Percentiles rank a stretch among this genome's conserved stretches.
Conservation (phyloP, 2,797 vertebrate species). For the Neosalanx taihuensis region DNA sequence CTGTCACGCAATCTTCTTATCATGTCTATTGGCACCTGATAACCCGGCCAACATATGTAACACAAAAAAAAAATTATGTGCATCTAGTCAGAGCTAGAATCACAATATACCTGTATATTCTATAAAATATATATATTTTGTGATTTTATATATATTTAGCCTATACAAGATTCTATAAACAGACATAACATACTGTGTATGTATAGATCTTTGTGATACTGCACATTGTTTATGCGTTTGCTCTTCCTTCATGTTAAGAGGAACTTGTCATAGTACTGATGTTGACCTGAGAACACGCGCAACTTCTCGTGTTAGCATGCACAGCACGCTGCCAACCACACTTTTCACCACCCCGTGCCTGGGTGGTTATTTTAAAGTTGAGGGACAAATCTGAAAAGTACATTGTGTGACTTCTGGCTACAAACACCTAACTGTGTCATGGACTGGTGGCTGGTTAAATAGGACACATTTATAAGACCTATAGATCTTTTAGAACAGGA, state of each 20-base stretch:
- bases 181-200: too few relatives aligned
- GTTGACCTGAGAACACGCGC: neutral
- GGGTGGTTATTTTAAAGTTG: neutral
- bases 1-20: conserved; percentile 24
- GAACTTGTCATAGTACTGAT: neutral
- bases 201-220: too few relatives aligned
- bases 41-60: neutral
- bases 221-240: too few relatives aligned
- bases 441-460: neutral
- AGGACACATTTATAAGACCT: neutral
- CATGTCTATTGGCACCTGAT: neutral
- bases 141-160: too few relatives aligned
- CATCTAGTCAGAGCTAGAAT: too few relatives aligned
- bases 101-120: too few relatives aligned
- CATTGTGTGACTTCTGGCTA: neutral
- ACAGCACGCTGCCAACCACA: neutral
- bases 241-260: too few relatives aligned
- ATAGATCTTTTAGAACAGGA: neutral
- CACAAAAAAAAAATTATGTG: too few relatives aligned
- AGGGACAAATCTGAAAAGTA: neutral
- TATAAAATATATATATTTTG: too few relatives aligned
- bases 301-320: neutral
- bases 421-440: neutral
- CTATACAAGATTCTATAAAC: too few relatives aligned
- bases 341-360: neutral